Percentiles rank a stretch among this genome's conserved stretches.
Evolutionary conservation across 2,888 invertebrate species (phyloP).

Genomic region (Ophion obscuratus): DNA sequence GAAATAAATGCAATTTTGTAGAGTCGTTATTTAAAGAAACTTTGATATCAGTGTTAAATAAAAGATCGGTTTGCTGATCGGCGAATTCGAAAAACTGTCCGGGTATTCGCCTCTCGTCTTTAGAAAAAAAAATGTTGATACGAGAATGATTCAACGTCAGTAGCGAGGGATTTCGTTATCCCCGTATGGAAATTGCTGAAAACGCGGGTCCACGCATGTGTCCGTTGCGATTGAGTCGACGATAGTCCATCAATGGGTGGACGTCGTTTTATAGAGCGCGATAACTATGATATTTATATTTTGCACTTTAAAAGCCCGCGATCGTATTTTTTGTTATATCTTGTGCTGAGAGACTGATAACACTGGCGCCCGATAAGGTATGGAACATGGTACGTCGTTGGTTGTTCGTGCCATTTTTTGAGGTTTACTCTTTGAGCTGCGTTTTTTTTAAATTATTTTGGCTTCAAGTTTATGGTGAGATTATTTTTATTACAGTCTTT

Average conservation of each 20-base stretch:
- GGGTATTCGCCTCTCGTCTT: neutral
- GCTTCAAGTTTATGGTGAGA: too few relatives aligned
- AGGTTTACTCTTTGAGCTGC: neutral
- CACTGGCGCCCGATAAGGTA: slow-evolving; percentile 1
- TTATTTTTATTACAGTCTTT: too few relatives aligned
- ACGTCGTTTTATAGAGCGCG: slow-evolving; percentile 3
- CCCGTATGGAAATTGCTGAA: neutral
- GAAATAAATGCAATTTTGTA: neutral
- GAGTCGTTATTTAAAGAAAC: too few relatives aligned
- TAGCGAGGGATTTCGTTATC: neutral
- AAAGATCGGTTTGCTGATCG: too few relatives aligned
- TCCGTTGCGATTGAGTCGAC: slow-evolving; percentile 25
- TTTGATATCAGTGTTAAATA: too few relatives aligned
- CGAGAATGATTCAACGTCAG: neutral
- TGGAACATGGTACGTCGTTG: neutral
- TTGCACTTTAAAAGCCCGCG: slow-evolving; percentile 7
- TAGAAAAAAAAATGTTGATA: neutral
- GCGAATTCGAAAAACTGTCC: neutral
- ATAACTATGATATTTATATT: slow-evolving; percentile 39
- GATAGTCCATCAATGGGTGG: slow-evolving; percentile 29
- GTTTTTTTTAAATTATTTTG: too few relatives aligned
- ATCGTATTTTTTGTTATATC: slow-evolving; percentile 24
- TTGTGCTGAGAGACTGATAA: slow-evolving; percentile 30
- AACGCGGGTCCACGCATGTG: neutral
- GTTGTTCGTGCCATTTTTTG: neutral